A percentile compares a stretch with the other conserved stretches of the same genome.
Evolutionary conservation across 2,113 vertebrate genomes (phyloP).

Genomic region (Marmota flaviventris): DNA sequence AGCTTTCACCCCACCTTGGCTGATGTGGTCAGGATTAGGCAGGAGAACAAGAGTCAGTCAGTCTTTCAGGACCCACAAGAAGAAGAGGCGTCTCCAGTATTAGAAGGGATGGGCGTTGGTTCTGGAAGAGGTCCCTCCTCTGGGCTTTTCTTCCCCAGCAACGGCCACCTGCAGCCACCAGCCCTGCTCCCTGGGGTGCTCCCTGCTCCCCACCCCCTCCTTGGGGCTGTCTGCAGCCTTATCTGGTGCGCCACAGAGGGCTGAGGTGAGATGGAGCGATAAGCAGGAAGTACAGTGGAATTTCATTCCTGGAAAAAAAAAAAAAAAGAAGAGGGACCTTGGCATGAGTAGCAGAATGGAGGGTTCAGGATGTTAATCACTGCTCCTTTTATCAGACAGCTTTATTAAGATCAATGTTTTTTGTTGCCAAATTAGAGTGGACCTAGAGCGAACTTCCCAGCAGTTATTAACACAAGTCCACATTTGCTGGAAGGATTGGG

Average conservation of each 20-base stretch:
- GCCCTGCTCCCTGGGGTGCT: not conserved
- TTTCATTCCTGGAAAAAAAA: constrained; percentile 85
- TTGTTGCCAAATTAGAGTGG: constrained; percentile 90
- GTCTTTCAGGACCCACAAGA: accelerated
- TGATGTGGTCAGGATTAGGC: not conserved
- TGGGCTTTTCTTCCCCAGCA: not conserved
- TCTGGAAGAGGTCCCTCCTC: not conserved
- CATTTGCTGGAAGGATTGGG: constrained; percentile 91
- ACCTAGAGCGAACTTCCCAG: constrained; percentile 91
- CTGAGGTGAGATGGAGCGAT: constrained; percentile 74
- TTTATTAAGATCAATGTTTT: constrained; percentile 94
- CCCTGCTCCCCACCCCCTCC: not conserved
- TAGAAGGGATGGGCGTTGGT: not conserved
- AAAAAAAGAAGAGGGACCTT: constrained; percentile 67
- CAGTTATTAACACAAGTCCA: constrained; percentile 91
- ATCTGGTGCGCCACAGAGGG: constrained; percentile 55
- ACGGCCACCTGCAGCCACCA: constrained; percentile 19
- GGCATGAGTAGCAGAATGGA: constrained; percentile 74
- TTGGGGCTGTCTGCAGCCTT: constrained; percentile 5
- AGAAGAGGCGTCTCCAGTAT: not conserved
- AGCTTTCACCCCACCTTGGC: not conserved
- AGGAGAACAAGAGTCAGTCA: not conserved
- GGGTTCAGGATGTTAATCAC: constrained; percentile 89
- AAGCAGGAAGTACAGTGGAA: constrained; percentile 73
- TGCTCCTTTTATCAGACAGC: constrained; percentile 91